Percentiles rank a stretch among this genome's conserved stretches.
Evolutionary conservation across 1,140 invertebrate species (phyloP).

Genomic region (Diabrotica virgifera): DNA sequence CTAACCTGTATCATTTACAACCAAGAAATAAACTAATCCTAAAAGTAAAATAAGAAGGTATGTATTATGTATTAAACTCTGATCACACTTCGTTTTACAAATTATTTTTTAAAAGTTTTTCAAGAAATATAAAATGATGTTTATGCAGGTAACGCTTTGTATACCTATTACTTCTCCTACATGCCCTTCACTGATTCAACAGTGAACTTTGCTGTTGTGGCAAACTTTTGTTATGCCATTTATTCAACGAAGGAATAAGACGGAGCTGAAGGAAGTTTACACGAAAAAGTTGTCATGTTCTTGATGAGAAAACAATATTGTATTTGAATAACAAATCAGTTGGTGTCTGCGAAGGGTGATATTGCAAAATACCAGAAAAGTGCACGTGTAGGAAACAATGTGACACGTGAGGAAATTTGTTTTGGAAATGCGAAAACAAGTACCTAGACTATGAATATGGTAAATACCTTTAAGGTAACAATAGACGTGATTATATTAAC

Average conservation of each 20-base stretch:
- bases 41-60: too few relatives aligned
- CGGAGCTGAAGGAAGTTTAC: not conserved
- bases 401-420: not conserved
- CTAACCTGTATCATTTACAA: not conserved
- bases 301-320: constrained; percentile 3
- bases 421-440: not conserved
- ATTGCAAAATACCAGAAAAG: not conserved
- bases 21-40: too few relatives aligned
- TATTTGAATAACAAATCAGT: constrained; percentile 3
- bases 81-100: too few relatives aligned
- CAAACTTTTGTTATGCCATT: not conserved
- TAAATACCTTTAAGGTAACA: not conserved
- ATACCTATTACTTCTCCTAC: too few relatives aligned
- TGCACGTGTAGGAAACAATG: constrained; percentile 1
- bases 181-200: too few relatives aligned
- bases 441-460: not conserved
- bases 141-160: too few relatives aligned
- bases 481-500: too few relatives aligned
- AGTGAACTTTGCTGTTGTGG: not conserved
- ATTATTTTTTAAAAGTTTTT: too few relatives aligned
- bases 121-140: too few relatives aligned
- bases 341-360: not conserved
- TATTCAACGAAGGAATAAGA: not conserved
- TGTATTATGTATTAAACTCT: too few relatives aligned
- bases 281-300: not conserved